These are phyloP conservation scores for Drosophila triauraria DNA, from an alignment of 1,140 invertebrate species.

Conservation along the genomic window DNA sequence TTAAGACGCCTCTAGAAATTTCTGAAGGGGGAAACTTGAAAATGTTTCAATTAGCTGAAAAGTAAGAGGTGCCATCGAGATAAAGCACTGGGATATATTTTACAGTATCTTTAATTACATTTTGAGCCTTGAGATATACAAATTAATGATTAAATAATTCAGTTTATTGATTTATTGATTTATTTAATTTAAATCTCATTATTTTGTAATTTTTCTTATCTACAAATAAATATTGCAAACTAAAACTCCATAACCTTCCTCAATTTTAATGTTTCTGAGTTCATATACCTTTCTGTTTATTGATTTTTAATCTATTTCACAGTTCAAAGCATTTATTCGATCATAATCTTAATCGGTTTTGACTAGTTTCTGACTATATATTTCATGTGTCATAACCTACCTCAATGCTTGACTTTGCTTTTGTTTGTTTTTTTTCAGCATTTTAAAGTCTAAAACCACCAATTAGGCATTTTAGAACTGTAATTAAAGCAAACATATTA, in stretches of 20 bases:
- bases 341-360: background rate
- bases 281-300: background rate
- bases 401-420: background rate
- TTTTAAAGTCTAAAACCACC: background rate
- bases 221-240: background rate
- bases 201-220: background rate
- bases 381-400: conserved; percentile 10
- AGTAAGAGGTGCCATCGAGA: background rate
- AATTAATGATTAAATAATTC: too few species aligned
- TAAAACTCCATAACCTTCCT: too few species aligned
- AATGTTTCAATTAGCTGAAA: conserved; percentile 21
- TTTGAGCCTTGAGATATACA: too few species aligned
- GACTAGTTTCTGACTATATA: background rate
- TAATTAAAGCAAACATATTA: background rate
- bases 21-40: conserved; percentile 1
- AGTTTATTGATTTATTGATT: too few species aligned
- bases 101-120: background rate
- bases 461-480: conserved; percentile 6
- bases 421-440: background rate
- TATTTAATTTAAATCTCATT: background rate
- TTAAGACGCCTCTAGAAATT: conserved; percentile 20
- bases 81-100: background rate
- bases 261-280: too few species aligned
- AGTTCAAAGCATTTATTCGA: background rate
- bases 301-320: background rate